Evolutionary conservation across 2,888 invertebrate species (phyloP).

Genomic region (Agrotis ipsilon): DNA sequence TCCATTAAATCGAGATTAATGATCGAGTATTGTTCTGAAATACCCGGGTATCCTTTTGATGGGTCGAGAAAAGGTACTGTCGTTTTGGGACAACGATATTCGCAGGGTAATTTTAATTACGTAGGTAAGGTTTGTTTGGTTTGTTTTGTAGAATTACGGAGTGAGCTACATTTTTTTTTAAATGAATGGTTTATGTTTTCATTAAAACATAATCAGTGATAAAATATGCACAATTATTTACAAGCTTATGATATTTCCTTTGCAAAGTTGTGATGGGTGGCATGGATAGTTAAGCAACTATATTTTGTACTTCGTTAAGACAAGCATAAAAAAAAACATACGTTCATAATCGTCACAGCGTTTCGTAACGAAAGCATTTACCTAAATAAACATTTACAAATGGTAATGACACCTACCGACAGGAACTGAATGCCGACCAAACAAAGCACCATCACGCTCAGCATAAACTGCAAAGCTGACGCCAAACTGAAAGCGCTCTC

Average conservation of each 20-base stretch:
- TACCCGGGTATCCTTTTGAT: slow-evolving; percentile 20
- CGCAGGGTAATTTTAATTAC: slow-evolving; percentile 29
- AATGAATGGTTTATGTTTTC: no score
- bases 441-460: slow-evolving; percentile 89
- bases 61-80: slow-evolving; percentile 14
- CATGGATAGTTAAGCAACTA: no score
- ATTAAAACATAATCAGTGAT: no score
- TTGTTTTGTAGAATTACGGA: not conserved
- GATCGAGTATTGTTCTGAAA: slow-evolving; percentile 34
- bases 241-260: no score
- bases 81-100: slow-evolving; percentile 23
- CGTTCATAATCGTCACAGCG: no score
- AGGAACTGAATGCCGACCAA: slow-evolving; percentile 87
- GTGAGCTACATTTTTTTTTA: not conserved
- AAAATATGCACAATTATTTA: no score
- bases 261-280: no score
- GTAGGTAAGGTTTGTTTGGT: not conserved
- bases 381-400: no score
- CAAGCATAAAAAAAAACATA: no score
- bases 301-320: no score
- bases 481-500: slow-evolving; percentile 88
- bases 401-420: slow-evolving; percentile 75
- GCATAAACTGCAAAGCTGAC: slow-evolving; percentile 88
- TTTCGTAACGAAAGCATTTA: not conserved
- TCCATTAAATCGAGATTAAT: slow-evolving; percentile 35